These are phyloP conservation scores for Mesembrinibis cayennensis DNA, from an alignment of 2,113 vertebrate species.

Conservation along the genomic window DNA sequence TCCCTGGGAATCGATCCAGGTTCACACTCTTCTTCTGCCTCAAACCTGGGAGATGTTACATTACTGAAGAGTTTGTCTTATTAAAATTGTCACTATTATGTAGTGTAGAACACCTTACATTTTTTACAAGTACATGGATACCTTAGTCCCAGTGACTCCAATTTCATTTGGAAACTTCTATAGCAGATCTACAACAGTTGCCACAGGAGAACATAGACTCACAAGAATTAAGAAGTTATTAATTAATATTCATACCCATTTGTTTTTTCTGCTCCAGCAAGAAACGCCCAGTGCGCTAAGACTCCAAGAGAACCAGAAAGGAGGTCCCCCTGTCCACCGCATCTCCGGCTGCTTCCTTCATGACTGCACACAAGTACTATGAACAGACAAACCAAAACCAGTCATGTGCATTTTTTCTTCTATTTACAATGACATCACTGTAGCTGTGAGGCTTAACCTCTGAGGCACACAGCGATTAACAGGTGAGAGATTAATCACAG, in stretches of 20 bases:
- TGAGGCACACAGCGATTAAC: neutral
- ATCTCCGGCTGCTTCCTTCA: constrained; percentile 90
- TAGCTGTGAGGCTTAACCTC: neutral
- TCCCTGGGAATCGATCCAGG: neutral
- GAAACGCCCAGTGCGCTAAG: constrained; percentile 90
- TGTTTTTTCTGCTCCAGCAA: constrained; percentile 79
- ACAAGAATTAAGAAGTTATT: neutral
- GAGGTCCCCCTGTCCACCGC: constrained; percentile 95
- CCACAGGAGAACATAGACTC: neutral
- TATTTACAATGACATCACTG: accelerated
- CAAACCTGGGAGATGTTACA: neutral
- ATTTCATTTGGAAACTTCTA: neutral
- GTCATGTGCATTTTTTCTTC: neutral
- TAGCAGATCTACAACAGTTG: neutral
- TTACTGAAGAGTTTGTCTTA: neutral
- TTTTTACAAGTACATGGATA: neutral
- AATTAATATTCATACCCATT: constrained; percentile 75
- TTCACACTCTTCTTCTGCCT: neutral
- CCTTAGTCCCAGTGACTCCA: neutral
- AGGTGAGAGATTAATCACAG: neutral
- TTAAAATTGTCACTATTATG: neutral
- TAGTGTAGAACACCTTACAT: neutral
- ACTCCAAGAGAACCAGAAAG: constrained; percentile 91
- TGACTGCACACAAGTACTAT: constrained; percentile 85
- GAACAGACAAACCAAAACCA: neutral